A percentile compares a stretch with the other conserved stretches of the same genome.
phyloP scores from a whole-genome alignment of 2,797 vertebrate genomes.

The Hemitrygon akajei region DNA sequence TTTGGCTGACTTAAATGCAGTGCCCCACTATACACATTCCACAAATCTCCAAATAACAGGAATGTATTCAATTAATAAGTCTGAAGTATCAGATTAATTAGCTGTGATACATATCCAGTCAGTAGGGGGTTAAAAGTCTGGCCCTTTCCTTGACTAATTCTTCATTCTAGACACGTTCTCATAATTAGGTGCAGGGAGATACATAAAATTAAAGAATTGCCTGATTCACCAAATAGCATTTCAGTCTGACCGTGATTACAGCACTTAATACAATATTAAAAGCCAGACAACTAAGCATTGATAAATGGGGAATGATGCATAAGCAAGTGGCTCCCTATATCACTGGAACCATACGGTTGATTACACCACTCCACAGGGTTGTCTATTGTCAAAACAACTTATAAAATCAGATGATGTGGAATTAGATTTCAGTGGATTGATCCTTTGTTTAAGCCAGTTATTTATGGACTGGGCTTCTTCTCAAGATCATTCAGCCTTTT shows the following conservation, averaged over 20 bases:
- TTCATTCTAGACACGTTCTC: conserved; percentile 3
- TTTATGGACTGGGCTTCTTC: too few relatives aligned
- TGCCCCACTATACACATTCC: background rate
- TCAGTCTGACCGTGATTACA: background rate
- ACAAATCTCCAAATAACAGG: conserved; percentile 18
- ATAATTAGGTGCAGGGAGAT: background rate
- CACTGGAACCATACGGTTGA: background rate
- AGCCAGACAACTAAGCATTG: background rate
- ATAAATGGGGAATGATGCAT: background rate
- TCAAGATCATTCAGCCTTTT: too few relatives aligned
- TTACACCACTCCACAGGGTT: background rate
- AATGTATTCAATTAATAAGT: conserved; percentile 2
- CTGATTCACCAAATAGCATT: background rate
- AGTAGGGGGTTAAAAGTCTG: background rate
- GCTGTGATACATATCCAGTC: background rate
- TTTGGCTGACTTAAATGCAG: conserved; percentile 5
- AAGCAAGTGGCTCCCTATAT: background rate
- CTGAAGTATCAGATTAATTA: conserved; percentile 18
- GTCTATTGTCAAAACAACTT: background rate
- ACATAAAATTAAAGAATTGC: conserved; percentile 28
- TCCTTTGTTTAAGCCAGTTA: too few relatives aligned
- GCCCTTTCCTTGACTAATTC: background rate
- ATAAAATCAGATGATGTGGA: background rate
- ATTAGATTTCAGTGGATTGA: background rate
- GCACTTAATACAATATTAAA: background rate